Conservation (phyloP, 2,113 vertebrate species). For the Eira barbara region DNA sequence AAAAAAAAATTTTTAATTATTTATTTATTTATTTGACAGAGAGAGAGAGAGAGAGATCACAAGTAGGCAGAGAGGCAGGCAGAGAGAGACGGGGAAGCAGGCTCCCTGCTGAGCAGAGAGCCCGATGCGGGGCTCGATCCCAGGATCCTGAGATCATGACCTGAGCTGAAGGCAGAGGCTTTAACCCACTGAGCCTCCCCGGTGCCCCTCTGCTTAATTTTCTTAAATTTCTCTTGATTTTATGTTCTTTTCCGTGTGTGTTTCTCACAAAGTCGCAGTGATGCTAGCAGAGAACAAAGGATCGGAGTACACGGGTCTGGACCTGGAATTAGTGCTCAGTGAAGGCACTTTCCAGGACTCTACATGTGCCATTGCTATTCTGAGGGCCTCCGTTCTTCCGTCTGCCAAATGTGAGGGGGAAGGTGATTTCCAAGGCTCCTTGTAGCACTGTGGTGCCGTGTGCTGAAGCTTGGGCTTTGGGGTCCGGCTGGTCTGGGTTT, state of each 20-base stretch:
- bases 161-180: too few species aligned
- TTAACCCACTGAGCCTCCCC: too few species aligned
- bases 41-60: too few species aligned
- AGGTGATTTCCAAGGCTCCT: not conserved
- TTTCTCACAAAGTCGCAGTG: not conserved
- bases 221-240: too few species aligned
- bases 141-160: too few species aligned
- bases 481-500: not conserved
- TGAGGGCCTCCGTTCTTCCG: not conserved
- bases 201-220: too few species aligned
- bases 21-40: too few species aligned
- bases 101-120: too few species aligned
- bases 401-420: accelerated
- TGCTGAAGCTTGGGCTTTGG: not conserved
- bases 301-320: not conserved
- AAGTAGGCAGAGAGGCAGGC: too few species aligned
- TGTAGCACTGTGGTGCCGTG: not conserved
- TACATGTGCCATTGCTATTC: not conserved
- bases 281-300: not conserved
- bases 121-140: too few species aligned
- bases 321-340: not conserved
- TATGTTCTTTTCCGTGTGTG: not conserved
- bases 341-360: not conserved
- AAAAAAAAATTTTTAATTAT: too few species aligned
- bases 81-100: too few species aligned